Percentiles rank a stretch among this genome's conserved stretches.
Conservation (phyloP, 2,888 invertebrate species). For the Encarsia formosa region DNA sequence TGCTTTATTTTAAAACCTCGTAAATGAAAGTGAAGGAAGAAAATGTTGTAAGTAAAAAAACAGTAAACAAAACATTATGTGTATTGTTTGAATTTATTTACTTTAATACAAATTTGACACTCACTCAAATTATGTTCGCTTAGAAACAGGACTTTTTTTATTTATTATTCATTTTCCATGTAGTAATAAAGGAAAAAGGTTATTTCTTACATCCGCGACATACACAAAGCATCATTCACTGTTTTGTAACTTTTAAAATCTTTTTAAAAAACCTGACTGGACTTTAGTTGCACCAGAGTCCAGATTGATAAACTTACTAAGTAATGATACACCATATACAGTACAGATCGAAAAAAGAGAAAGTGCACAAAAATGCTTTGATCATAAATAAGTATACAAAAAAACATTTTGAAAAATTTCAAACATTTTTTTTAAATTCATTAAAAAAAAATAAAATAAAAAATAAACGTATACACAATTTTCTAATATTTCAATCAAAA, state of each 20-base stretch:
- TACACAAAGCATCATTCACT: slow-evolving; percentile 32
- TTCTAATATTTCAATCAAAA: slow-evolving; percentile 7
- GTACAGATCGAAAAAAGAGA: slow-evolving; percentile 27
- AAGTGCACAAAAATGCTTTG: slow-evolving; percentile 22
- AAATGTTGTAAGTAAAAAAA: too few species aligned
- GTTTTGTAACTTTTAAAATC: slow-evolving; percentile 18
- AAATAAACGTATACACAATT: too few species aligned
- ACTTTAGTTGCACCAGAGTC: slow-evolving; percentile 22
- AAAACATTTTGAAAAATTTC: too few species aligned
- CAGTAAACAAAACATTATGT: too few species aligned
- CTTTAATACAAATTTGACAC: slow-evolving; percentile 50
- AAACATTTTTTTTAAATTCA: too few species aligned
- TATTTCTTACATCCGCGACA: slow-evolving; percentile 33
- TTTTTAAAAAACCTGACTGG: slow-evolving; percentile 7
- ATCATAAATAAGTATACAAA: slow-evolving; percentile 12
- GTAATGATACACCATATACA: slow-evolving; percentile 26
- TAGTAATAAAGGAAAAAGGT: slow-evolving; percentile 33
- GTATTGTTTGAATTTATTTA: slow-evolving; percentile 46
- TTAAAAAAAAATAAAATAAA: too few species aligned
- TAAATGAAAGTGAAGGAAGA: slow-evolving; percentile 4
- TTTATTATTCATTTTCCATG: slow-evolving; percentile 34
- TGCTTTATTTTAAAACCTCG: not conserved
- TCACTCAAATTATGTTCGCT: slow-evolving; percentile 43
- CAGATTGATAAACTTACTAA: slow-evolving; percentile 14
- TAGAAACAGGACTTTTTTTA: slow-evolving; percentile 37